Base-by-base conservation (phyloP, 2,797 vertebrate species). In the Premnoplex brunnescens region DNA sequence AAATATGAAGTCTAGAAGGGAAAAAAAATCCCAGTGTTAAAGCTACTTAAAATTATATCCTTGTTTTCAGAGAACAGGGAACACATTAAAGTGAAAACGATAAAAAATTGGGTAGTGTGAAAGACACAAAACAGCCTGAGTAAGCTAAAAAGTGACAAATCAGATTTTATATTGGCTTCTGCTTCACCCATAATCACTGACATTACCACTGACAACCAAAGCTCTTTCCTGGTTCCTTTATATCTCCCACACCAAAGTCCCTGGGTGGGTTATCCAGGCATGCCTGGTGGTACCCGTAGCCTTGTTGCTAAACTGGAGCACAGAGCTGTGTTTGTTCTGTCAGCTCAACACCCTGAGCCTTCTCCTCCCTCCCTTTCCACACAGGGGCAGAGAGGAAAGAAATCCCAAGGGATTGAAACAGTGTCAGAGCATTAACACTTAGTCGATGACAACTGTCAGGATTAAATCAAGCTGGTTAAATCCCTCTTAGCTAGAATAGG, bases 401-500 rank as follows among this genome's bases (percentile, higher is more conserved):
- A 80, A 94, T 90, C 62, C 66, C 34, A 10, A 23, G 37, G 69
- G 90, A 91, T 88, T 96, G 95, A 75, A 75, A 81, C 86, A 81
- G 48, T 92, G 83, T 89, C 85, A 94, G 89, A 84, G 95, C 81
- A 86, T 91, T 90, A 96, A 93, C 88, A 85, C 79, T 95, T 97
- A 91, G 77, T 37, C 80, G 69, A 97, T 95, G 88, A 96, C 91
- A 95, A 95, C 79, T 92, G 51, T 71, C 90, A 41, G 91, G 91
- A 93, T 97, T 97, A 96, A 97, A 96, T 92, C 94, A 95, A 97
- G 94, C 94, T 85, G 91, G 75, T 88, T 89, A 91, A 96, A 94
- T 91, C 88, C 92, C 93, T 96, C 93, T 96, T 88, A 96, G 88
- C 85, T 95, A 49, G 85, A 94, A 91, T 63, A 96, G 94, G 79